phyloP scores from a whole-genome alignment of 2,797 vertebrate species.

The Enteromius argenteus region DNA sequence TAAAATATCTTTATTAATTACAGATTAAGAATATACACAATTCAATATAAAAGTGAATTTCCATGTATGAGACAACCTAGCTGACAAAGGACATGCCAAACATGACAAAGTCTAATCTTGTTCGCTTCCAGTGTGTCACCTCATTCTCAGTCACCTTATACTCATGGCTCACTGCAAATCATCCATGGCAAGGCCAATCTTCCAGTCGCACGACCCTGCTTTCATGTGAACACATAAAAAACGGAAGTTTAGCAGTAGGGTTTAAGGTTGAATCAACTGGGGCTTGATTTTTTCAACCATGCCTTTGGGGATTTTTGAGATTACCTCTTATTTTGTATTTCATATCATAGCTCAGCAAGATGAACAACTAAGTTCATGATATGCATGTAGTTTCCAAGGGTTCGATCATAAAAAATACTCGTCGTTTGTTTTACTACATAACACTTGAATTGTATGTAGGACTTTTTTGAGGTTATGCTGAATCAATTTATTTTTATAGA shows the following conservation, averaged over 20 bases:
- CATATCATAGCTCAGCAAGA: background rate
- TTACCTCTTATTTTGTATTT: conserved; percentile 6
- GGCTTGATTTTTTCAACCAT: conserved; percentile 8
- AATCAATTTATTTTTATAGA: background rate
- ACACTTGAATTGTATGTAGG: background rate
- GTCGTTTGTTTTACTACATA: background rate
- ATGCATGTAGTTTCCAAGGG: background rate
- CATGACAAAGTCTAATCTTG: conserved; percentile 40
- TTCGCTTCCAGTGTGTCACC: conserved; percentile 61
- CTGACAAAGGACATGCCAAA: background rate
- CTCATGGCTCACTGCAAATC: conserved; percentile 68
- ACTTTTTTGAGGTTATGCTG: background rate
- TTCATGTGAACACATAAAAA: conserved; percentile 47
- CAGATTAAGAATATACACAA: background rate
- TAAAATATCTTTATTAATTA: background rate
- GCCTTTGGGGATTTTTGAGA: conserved; percentile 9
- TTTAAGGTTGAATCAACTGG: conserved; percentile 71
- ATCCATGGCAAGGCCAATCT: conserved; percentile 65
- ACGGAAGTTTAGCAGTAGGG: conserved; percentile 69
- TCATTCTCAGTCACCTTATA: conserved; percentile 66
- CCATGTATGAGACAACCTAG: background rate
- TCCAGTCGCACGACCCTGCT: conserved; percentile 39
- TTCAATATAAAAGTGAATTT: conserved; percentile 3
- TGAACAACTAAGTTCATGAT: background rate
- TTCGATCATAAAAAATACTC: background rate